These are phyloP conservation scores for Hypselothyrea guttata DNA, from an alignment of 2,888 invertebrate genomes.

Conservation along the genomic window DNA sequence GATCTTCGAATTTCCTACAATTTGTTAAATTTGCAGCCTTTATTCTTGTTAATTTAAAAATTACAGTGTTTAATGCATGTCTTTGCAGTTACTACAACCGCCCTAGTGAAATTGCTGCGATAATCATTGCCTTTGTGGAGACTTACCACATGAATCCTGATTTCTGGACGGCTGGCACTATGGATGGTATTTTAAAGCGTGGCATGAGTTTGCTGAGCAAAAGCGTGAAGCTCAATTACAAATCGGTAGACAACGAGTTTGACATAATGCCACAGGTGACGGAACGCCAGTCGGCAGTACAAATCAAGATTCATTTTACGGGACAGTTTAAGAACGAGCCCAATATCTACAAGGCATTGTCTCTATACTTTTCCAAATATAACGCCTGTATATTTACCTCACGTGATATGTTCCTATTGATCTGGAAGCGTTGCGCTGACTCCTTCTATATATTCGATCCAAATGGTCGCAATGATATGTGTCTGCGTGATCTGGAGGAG, in stretches of 20 bases:
- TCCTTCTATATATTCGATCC: constrained; percentile 86
- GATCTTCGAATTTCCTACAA: too few species aligned
- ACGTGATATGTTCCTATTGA: constrained; percentile 69
- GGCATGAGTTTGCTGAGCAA: constrained; percentile 64
- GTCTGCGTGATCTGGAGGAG: constrained; percentile 67
- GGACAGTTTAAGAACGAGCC: constrained; percentile 70
- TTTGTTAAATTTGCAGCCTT: too few species aligned
- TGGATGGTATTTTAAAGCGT: constrained; percentile 72
- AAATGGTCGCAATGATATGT: constrained; percentile 78
- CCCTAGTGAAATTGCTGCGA: constrained; percentile 73
- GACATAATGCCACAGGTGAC: constrained; percentile 76
- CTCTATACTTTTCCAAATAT: constrained; percentile 73
- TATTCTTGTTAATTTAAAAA: too few species aligned
- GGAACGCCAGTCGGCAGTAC: constrained; percentile 69
- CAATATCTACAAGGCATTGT: constrained; percentile 75
- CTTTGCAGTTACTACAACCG: constrained; percentile 56
- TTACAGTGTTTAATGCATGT: too few species aligned
- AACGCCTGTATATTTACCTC: constrained; percentile 72
- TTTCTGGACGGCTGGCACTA: constrained; percentile 74
- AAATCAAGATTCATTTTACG: constrained; percentile 69
- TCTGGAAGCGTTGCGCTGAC: constrained; percentile 83
- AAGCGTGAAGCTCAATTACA: constrained; percentile 61
- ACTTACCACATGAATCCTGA: constrained; percentile 76
- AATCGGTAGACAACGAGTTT: constrained; percentile 61
- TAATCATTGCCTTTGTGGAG: constrained; percentile 78